Evolutionary conservation across 2,113 vertebrate species (phyloP), one percentile per base, ranked within the genome.

Genomic region (Eulemur rufifrons): DNA sequence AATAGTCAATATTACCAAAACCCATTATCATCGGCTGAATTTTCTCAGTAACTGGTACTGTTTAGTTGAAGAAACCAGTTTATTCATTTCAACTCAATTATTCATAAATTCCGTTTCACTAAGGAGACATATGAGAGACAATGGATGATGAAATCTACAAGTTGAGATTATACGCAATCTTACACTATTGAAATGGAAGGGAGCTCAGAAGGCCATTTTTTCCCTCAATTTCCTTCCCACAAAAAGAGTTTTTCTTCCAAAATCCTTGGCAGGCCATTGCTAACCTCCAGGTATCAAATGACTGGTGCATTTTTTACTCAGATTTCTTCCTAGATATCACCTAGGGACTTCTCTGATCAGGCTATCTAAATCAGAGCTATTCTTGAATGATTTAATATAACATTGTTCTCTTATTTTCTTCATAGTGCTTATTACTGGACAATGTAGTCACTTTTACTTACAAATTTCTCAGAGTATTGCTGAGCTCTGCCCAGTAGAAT

Each of bases 31-130:
- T 47, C 37, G 39, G 83, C 20, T 73, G 83, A 81, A 77, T 95
- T 91, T 93, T 95, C 89, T 78, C 92, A 96, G 69, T 59, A 90
- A 92, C 87, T 85, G 78, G 88, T 64, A 66, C 42, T n/a, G 14
- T 68, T 95, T 61, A 66, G 80, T 74, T 54, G 82, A 66, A 84
- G 91, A 91, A 96, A 96, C 50, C 89, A 90, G 95, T 97, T 97
- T 83, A 84, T 84, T 95, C 89, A 89, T 84, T 93, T 91, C 83
- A 84, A 81, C 69, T 97, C 81, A 97, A 91, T 97, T 97, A 97
- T 97, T 98, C 74, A 96, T 97, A 74, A 92, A 80, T 74, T 95
- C 81, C 45, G 2, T 89, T 71, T 94, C 56, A 91, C 78, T 83
- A 93, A 97, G 74, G 52, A 94, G 82, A 89, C 71, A 80, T 23